phyloP scores from a whole-genome alignment of 2,797 vertebrate genomes.

The Argentina silus region DNA sequence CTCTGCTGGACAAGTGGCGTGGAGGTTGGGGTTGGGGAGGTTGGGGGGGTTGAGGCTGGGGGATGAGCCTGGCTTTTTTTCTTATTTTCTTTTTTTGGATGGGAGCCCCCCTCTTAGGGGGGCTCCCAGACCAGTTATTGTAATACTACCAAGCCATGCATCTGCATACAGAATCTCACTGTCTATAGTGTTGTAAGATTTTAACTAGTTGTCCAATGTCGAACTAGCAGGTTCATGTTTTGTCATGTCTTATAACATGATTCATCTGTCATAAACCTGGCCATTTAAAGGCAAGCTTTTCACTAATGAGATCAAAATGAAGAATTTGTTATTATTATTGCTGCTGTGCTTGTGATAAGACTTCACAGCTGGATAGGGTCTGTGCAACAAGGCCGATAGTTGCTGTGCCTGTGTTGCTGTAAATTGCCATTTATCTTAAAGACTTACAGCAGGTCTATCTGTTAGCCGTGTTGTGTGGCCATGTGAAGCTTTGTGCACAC shows the following conservation, averaged over 20 bases:
- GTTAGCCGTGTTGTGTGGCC: conserved; percentile 3
- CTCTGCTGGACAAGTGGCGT: too few relatives aligned
- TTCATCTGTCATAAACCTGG: neutral
- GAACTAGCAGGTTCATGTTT: neutral
- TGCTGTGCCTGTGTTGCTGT: neutral
- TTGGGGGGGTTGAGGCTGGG: neutral
- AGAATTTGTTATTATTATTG: conserved; percentile 22
- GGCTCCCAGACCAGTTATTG: neutral
- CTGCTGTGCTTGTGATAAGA: conserved; percentile 35
- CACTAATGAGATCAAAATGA: neutral
- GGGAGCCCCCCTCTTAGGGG: neutral
- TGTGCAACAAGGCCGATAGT: neutral
- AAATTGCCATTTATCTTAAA: conserved; percentile 31
- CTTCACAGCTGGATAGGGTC: conserved; percentile 20
- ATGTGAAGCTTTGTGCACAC: conserved; percentile 23
- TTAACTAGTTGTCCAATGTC: neutral
- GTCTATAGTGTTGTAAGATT: neutral
- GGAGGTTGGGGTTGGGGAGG: neutral
- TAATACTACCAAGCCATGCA: neutral
- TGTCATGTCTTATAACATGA: neutral
- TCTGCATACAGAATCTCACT: neutral
- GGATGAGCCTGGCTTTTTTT: neutral
- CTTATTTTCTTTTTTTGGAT: neutral
- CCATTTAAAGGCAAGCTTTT: neutral
- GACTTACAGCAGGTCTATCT: conserved; percentile 16